Conservation (phyloP, 2,888 invertebrate species). For the Stegophylla sp. region DNA sequence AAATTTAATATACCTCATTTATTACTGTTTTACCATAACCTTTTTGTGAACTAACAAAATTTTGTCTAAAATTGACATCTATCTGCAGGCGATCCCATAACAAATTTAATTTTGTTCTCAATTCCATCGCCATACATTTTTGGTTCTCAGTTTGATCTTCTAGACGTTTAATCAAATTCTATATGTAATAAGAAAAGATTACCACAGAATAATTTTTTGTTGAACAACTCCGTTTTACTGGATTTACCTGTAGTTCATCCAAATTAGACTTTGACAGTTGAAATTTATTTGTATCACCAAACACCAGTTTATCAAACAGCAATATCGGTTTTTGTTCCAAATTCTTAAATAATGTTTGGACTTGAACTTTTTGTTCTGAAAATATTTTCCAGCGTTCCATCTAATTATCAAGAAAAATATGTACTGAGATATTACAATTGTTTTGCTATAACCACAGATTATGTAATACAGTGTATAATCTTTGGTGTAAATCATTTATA, state of each 20-base stretch:
- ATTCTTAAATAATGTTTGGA: constrained; percentile 41
- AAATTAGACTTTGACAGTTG: constrained; percentile 56
- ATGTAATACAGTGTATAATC: too few relatives aligned
- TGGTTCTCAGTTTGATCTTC: constrained; percentile 54
- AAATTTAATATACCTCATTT: constrained; percentile 65
- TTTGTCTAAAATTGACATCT: constrained; percentile 68
- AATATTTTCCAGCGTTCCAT: constrained; percentile 34
- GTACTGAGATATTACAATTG: too few relatives aligned
- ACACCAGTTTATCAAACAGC: constrained; percentile 53
- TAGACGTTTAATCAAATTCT: constrained; percentile 58
- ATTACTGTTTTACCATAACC: constrained; percentile 70
- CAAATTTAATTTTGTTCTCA: constrained; percentile 51
- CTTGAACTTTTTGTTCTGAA: constrained; percentile 31
- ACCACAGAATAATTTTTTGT: not conserved
- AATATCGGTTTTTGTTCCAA: constrained; percentile 46
- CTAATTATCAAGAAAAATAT: constrained; percentile 28
- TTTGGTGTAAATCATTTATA: too few relatives aligned
- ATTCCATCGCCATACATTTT: constrained; percentile 47
- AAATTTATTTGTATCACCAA: constrained; percentile 45
- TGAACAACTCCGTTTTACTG: not conserved
- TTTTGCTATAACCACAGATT: too few relatives aligned
- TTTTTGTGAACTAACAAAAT: constrained; percentile 71
- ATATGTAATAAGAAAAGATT: constrained; percentile 5
- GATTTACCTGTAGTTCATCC: constrained; percentile 52
- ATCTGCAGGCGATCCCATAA: constrained; percentile 59